Conservation (phyloP, 2,113 vertebrate species). For the Mus pahari region DNA sequence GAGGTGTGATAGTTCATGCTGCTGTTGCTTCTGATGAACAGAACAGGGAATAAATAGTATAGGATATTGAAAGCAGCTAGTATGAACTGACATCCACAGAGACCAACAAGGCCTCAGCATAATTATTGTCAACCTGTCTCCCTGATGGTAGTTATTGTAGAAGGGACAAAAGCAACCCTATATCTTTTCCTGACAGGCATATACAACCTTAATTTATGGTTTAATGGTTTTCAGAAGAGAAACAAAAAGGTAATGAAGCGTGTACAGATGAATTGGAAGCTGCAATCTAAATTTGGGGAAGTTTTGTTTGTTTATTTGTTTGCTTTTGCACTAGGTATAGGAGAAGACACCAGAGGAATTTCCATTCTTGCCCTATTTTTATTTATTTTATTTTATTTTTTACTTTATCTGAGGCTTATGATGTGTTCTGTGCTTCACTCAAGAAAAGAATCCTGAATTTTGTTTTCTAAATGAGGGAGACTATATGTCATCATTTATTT, state of each 20-base stretch:
- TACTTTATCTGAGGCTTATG: not conserved
- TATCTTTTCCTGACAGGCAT: conserved; percentile 65
- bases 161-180: conserved; percentile 74
- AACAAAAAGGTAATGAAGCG: conserved; percentile 58
- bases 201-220: conserved; percentile 70
- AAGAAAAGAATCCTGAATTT: not conserved
- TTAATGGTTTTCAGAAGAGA: conserved; percentile 80
- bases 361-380: not conserved
- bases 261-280: conserved; percentile 30
- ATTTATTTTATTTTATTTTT: not conserved
- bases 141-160: conserved; percentile 71
- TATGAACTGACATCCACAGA: conserved; percentile 76
- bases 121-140: conserved; percentile 74
- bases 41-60: conserved; percentile 76
- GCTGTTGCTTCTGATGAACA: conserved; percentile 76
- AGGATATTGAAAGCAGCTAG: conserved; percentile 78
- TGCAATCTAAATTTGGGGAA: conserved; percentile 33
- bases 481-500: not conserved
- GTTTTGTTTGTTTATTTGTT: conserved; percentile 1
- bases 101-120: conserved; percentile 69
- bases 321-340: not conserved
- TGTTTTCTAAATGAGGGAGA: not conserved
- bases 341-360: not conserved
- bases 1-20: conserved; percentile 73
- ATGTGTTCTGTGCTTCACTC: not conserved